These are phyloP conservation scores for Dreissena polymorpha DNA, from an alignment of 1,140 invertebrate genomes.

Conservation along the genomic window DNA sequence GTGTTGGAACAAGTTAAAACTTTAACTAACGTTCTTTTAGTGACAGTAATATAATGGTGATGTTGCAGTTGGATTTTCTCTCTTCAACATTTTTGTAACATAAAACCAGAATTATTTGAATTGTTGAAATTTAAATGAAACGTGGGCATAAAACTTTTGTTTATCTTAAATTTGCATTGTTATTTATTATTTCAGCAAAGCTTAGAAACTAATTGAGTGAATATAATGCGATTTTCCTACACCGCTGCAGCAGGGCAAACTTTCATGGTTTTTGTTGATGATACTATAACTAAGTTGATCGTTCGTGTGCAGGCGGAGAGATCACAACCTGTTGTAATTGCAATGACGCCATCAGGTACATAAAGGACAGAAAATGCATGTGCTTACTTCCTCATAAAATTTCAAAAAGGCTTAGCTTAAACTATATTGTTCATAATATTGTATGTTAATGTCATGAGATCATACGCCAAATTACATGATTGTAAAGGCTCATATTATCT, in stretches of 20 bases:
- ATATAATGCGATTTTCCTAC: conserved; percentile 35
- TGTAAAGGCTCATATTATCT: no score
- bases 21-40: no score
- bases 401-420: no score
- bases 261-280: conserved; percentile 23
- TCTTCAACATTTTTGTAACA: no score
- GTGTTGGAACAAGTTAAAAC: no score
- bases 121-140: no score
- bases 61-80: no score
- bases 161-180: not conserved
- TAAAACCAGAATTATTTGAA: no score
- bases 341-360: conserved; percentile 23
- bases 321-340: conserved; percentile 23
- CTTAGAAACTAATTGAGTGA: conserved; percentile 19
- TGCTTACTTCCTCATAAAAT: not conserved
- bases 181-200: conserved; percentile 28
- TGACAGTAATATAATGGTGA: no score
- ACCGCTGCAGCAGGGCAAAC: conserved; percentile 3
- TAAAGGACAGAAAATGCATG: not conserved
- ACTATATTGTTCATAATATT: no score
- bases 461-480: not conserved
- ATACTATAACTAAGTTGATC: conserved; percentile 36
- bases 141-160: not conserved
- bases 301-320: conserved; percentile 33
- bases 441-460: not conserved